Conservation (phyloP, 2,888 invertebrate species). For the Hanleya hanleyi region DNA sequence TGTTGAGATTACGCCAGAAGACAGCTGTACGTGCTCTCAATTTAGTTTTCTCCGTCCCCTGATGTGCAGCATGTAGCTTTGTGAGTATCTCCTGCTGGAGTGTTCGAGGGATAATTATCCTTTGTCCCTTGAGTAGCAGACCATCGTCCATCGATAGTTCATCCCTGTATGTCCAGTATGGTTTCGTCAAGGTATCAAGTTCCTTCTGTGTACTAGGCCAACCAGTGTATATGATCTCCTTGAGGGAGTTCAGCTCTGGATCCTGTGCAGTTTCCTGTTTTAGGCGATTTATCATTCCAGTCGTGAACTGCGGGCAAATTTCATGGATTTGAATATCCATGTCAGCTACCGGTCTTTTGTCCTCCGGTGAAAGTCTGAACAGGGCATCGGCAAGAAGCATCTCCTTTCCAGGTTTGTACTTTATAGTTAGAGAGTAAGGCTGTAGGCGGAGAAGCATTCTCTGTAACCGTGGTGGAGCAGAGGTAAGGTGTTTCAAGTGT, state of each 20-base stretch:
- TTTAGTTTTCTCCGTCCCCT: slow-evolving; percentile 24
- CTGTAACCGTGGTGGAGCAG: slow-evolving; percentile 32
- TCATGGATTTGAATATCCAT: slow-evolving; percentile 24
- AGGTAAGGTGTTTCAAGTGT: slow-evolving; percentile 16
- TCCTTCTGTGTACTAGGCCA: slow-evolving; percentile 19
- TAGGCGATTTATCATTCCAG: slow-evolving; percentile 2
- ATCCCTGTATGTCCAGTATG: slow-evolving; percentile 29
- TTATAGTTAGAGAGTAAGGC: slow-evolving; percentile 25
- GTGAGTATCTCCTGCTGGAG: slow-evolving; percentile 15
- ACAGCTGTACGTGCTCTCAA: slow-evolving; percentile 20
- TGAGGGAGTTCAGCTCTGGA: slow-evolving; percentile 18
- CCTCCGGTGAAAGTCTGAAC: slow-evolving; percentile 8
- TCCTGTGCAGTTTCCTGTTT: slow-evolving; percentile 5
- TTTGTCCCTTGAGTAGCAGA: slow-evolving; percentile 27
- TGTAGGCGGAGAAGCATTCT: slow-evolving; percentile 33
- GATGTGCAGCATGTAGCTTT: slow-evolving; percentile 24
- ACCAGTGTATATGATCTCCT: slow-evolving; percentile 16
- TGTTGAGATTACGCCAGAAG: slow-evolving; percentile 32
- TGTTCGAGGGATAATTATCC: slow-evolving; percentile 19
- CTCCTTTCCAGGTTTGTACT: slow-evolving; percentile 32
- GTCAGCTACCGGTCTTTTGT: background rate
- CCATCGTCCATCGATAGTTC: slow-evolving; percentile 26
- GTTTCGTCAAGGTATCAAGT: slow-evolving; percentile 9
- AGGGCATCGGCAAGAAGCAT: slow-evolving; percentile 37
- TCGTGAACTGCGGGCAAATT: slow-evolving; percentile 2